Evolutionary conservation across 2,888 invertebrate species (phyloP).

Genomic region (Iphiclides podalirius): DNA sequence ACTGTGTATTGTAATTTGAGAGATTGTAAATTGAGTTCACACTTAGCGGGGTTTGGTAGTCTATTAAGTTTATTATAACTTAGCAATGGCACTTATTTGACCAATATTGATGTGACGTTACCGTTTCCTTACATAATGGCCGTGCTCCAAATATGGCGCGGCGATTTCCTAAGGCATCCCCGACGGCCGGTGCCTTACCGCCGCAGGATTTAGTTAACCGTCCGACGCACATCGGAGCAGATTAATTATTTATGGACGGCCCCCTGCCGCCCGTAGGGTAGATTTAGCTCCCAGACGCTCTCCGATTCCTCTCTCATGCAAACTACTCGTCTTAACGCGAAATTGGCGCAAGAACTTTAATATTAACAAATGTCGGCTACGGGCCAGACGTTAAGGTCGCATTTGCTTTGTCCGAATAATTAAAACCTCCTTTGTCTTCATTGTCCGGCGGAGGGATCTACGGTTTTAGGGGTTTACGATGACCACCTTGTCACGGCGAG

Average conservation of each 20-base stretch:
- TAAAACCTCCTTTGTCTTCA: slow-evolving; percentile 75
- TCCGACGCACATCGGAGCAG: slow-evolving; percentile 67
- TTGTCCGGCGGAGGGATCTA: slow-evolving; percentile 55
- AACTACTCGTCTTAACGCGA: slow-evolving; percentile 75
- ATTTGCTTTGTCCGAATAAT: slow-evolving; percentile 70
- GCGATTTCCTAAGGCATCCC: slow-evolving; percentile 36
- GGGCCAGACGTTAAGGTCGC: slow-evolving; percentile 58
- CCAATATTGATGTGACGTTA: too few relatives aligned
- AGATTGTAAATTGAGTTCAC: too few relatives aligned
- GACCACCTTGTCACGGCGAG: slow-evolving; percentile 78
- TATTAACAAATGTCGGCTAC: slow-evolving; percentile 69
- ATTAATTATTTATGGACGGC: slow-evolving; percentile 76
- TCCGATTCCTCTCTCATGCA: slow-evolving; percentile 72
- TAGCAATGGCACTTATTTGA: too few relatives aligned
- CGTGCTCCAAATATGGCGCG: slow-evolving; percentile 41
- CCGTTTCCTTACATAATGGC: slow-evolving; percentile 1
- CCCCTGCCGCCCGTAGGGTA: slow-evolving; percentile 59
- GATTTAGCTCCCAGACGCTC: slow-evolving; percentile 74
- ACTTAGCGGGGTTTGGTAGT: too few relatives aligned
- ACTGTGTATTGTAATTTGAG: too few relatives aligned
- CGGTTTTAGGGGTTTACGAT: slow-evolving; percentile 74
- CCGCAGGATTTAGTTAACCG: slow-evolving; percentile 67
- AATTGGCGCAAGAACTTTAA: slow-evolving; percentile 67
- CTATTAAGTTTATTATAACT: too few relatives aligned
- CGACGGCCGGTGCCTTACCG: slow-evolving; percentile 43